Percentiles rank a stretch among this genome's conserved stretches.
Evolutionary conservation across 2,113 vertebrate genomes (phyloP).

Genomic region (Oncorhynchus masou): DNA sequence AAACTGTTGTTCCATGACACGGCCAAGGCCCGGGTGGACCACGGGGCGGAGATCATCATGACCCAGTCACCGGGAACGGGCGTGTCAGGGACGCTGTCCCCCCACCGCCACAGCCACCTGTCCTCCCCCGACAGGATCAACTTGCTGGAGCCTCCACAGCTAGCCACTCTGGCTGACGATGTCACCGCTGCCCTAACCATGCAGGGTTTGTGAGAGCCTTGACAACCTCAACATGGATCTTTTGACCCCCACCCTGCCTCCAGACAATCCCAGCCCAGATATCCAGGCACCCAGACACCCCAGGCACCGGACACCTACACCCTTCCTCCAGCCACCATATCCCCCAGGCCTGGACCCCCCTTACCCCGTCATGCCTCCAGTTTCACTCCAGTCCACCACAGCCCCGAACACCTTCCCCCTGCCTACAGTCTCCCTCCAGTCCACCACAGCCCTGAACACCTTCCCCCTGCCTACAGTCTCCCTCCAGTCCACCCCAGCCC

Average conservation of each 20-base stretch:
- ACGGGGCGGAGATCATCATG: slow-evolving; percentile 92
- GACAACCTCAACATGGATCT: background rate
- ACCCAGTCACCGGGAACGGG: slow-evolving; percentile 83
- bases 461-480: slow-evolving; percentile 3
- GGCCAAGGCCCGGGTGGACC: slow-evolving; percentile 91
- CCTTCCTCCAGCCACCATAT: too few species aligned
- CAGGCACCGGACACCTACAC: too few species aligned
- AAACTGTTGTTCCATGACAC: slow-evolving; percentile 89
- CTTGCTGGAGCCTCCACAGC: slow-evolving; percentile 91
- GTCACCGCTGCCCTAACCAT: slow-evolving; percentile 96
- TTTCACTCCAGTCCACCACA: slow-evolving; percentile 30
- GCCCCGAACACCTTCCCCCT: background rate
- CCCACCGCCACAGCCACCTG: slow-evolving; percentile 89
- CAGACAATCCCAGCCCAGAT: slow-evolving; percentile 16
- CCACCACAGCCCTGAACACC: too few species aligned
- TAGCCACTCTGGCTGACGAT: slow-evolving; percentile 93
- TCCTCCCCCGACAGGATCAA: slow-evolving; percentile 97
- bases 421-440: slow-evolving; percentile 24
- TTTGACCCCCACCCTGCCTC: background rate
- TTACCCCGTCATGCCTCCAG: slow-evolving; percentile 4
- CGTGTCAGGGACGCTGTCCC: slow-evolving; percentile 83
- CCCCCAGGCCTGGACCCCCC: background rate
- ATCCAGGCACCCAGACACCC: slow-evolving; percentile 5
- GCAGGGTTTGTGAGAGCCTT: slow-evolving; percentile 92
- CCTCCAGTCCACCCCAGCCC: background rate